Percentiles rank a stretch among this genome's conserved stretches.
phyloP scores from a whole-genome alignment of 1,140 invertebrate species.

The Microplitis mediator region DNA sequence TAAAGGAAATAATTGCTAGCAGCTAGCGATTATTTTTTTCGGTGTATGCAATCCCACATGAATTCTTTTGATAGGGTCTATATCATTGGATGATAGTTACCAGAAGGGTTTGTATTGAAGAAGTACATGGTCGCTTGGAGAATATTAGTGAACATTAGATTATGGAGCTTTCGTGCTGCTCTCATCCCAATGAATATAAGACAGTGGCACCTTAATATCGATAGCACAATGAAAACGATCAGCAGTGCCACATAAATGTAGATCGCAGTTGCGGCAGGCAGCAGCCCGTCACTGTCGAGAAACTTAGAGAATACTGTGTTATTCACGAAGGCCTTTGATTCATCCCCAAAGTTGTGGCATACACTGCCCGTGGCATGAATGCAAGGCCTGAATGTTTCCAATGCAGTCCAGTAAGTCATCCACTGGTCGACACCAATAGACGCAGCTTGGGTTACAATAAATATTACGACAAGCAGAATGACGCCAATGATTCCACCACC shows the following conservation, averaged over 20 bases:
- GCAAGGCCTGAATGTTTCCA: slow-evolving; percentile 53
- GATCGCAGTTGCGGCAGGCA: slow-evolving; percentile 43
- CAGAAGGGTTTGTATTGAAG: slow-evolving; percentile 84
- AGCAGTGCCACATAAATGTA: slow-evolving; percentile 58
- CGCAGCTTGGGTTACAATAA: slow-evolving; percentile 71
- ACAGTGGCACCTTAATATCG: slow-evolving; percentile 67
- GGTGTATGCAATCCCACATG: too few species aligned
- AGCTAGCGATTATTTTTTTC: too few species aligned
- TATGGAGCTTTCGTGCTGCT: slow-evolving; percentile 80
- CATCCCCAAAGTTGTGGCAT: slow-evolving; percentile 6
- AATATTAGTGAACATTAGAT: slow-evolving; percentile 81
- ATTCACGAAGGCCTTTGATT: slow-evolving; percentile 25
- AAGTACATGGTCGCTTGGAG: slow-evolving; percentile 81
- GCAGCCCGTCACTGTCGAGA: slow-evolving; percentile 42
- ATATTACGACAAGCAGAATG: slow-evolving; percentile 63
- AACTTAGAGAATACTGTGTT: slow-evolving; percentile 20
- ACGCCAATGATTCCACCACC: slow-evolving; percentile 70
- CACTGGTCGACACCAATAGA: slow-evolving; percentile 80
- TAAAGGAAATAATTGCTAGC: too few species aligned
- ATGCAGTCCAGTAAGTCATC: slow-evolving; percentile 75
- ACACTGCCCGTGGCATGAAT: slow-evolving; percentile 8
- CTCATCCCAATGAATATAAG: slow-evolving; percentile 84
- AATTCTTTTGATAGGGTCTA: too few species aligned
- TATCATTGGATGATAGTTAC: slow-evolving; percentile 41
- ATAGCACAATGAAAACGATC: slow-evolving; percentile 55